Conservation (phyloP, 2,888 invertebrate species). For the Rhingia rostrata region DNA sequence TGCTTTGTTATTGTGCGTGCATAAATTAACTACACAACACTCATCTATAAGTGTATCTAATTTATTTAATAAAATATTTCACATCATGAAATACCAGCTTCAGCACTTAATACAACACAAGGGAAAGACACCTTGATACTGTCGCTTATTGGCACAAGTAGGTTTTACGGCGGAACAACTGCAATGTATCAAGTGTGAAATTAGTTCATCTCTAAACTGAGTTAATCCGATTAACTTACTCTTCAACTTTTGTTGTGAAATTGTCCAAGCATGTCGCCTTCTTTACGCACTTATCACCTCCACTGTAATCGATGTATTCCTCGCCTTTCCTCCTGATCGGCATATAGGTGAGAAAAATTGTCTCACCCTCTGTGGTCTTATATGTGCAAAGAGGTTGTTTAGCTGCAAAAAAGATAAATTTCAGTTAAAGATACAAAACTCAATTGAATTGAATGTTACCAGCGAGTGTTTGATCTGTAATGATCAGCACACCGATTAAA, state of each 20-base stretch:
- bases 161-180: constrained; percentile 58
- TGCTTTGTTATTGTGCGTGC: too few species aligned
- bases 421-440: not conserved
- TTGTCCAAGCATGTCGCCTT: constrained; percentile 79
- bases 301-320: constrained; percentile 80
- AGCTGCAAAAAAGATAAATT: constrained; percentile 61
- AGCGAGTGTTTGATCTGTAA: constrained; percentile 27
- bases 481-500: constrained; percentile 39
- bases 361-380: constrained; percentile 79
- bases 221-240: constrained; percentile 76
- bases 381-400: constrained; percentile 79
- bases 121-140: constrained; percentile 80
- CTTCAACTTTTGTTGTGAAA: constrained; percentile 79
- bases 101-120: constrained; percentile 80
- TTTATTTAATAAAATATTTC: too few species aligned
- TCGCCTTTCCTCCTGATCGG: constrained; percentile 78
- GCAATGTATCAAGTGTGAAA: not conserved
- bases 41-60: too few species aligned
- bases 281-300: constrained; percentile 79
- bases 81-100: constrained; percentile 5
- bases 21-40: too few species aligned
- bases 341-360: constrained; percentile 80
- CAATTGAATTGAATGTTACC: constrained; percentile 24
- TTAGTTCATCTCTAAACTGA: not conserved
- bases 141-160: constrained; percentile 79